Percentiles rank a stretch among this genome's conserved stretches.
phyloP scores from a whole-genome alignment of 2,888 invertebrate genomes.

The Listrodromus nycthemerus region DNA sequence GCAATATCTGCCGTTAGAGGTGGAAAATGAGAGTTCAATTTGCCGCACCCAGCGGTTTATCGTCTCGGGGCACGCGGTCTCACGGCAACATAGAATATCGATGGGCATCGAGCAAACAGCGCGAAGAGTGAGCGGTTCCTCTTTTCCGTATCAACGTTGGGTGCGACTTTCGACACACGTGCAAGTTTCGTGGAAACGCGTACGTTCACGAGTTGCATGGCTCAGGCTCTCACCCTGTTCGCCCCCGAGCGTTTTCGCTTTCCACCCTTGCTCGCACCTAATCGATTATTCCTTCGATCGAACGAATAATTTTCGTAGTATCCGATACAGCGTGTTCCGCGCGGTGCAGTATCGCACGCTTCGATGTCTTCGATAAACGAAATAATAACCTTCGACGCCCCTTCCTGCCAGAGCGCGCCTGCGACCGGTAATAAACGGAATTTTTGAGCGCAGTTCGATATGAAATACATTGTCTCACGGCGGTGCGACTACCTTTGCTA shows the following conservation, averaged over 20 bases:
- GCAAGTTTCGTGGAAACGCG: constrained; percentile 6
- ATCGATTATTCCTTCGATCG: constrained; percentile 63
- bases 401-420: not conserved
- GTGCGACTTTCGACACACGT: constrained; percentile 11
- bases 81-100: constrained; percentile 51
- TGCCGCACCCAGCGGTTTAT: constrained; percentile 27
- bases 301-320: constrained; percentile 54
- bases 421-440: constrained; percentile 2
- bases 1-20: constrained; percentile 37
- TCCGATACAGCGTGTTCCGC: not conserved
- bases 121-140: constrained; percentile 40
- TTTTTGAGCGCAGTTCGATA: constrained; percentile 24
- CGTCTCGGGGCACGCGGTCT: not conserved
- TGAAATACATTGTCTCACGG: constrained; percentile 2
- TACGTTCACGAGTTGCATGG: constrained; percentile 9
- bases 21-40: constrained; percentile 62
- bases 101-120: constrained; percentile 58
- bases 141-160: constrained; percentile 23
- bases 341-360: not conserved
- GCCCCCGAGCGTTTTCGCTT: constrained; percentile 35
- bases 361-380: constrained; percentile 24
- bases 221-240: not conserved
- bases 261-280: constrained; percentile 39
- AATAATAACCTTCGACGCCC: constrained; percentile 34
- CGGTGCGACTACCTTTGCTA: not conserved